Evolutionary conservation across 2,888 invertebrate species (phyloP).

Genomic region (Ellobium chinense): DNA sequence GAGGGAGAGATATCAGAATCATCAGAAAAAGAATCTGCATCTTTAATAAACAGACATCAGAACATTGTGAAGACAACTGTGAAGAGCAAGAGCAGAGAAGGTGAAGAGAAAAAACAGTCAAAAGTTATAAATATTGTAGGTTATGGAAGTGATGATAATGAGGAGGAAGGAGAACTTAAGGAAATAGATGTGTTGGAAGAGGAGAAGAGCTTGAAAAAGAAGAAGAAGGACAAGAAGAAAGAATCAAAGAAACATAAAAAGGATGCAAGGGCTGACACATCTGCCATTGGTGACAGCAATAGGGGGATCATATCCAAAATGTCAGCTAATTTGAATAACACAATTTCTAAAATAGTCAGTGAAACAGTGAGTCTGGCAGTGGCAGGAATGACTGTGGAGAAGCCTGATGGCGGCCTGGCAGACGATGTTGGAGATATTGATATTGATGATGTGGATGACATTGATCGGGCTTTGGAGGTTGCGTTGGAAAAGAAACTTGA

Average conservation of each 20-base stretch:
- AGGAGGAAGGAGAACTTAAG: conserved; percentile 31
- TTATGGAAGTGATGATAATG: conserved; percentile 39
- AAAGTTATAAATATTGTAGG: conserved; percentile 36
- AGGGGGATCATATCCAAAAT: conserved; percentile 1
- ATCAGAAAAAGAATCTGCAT: not conserved
- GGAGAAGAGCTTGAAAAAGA: conserved; percentile 14
- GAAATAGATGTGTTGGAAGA: conserved; percentile 28
- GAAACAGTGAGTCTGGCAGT: not conserved
- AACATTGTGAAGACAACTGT: not conserved
- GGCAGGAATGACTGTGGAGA: not conserved
- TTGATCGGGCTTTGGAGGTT: conserved; percentile 74
- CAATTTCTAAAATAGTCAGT: not conserved
- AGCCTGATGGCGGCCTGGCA: not conserved
- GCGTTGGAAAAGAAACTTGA: conserved; percentile 72
- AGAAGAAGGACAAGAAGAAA: conserved; percentile 40
- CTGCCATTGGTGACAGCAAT: not conserved
- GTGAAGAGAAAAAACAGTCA: not conserved
- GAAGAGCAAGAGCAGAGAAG: not conserved
- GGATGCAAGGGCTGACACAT: not conserved
- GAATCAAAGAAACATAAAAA: conserved; percentile 30
- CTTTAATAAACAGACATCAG: not conserved
- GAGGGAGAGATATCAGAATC: conserved; percentile 30
- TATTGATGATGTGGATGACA: conserved; percentile 75
- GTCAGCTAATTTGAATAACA: not conserved
- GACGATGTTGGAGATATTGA: conserved; percentile 58